Conservation (phyloP, 2,797 vertebrate species). For the Coracias cyanogaster region DNA sequence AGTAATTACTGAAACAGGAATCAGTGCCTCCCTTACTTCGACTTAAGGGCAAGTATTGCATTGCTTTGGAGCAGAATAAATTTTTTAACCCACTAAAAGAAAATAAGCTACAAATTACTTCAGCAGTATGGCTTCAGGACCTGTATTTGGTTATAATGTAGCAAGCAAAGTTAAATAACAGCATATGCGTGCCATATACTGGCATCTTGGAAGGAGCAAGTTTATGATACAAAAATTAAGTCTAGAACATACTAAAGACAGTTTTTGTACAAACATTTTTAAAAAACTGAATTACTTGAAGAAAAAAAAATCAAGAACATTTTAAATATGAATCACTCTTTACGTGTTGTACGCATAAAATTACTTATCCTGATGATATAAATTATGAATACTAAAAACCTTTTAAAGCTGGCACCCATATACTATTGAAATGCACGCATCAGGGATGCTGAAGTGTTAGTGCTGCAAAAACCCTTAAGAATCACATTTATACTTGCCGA, state of each 20-base stretch:
- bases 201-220: not conserved
- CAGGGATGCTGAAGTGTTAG: conserved; percentile 3
- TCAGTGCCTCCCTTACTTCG: not conserved
- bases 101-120: not conserved
- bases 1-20: not conserved
- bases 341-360: conserved; percentile 32
- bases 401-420: conserved; percentile 26
- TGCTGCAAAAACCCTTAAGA: not conserved
- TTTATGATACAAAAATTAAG: conserved; percentile 64
- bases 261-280: conserved; percentile 58
- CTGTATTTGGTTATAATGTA: conserved; percentile 40
- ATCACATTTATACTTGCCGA: conserved; percentile 6
- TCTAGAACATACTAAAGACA: conserved; percentile 37
- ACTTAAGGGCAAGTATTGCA: not conserved
- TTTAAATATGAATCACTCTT: conserved; percentile 57
- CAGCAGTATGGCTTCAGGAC: conserved; percentile 57
- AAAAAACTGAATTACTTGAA: conserved; percentile 64
- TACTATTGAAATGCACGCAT: not conserved
- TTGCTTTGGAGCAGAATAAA: conserved; percentile 20
- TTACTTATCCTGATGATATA: conserved; percentile 35
- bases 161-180: conserved; percentile 49
- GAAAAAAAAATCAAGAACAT: not conserved
- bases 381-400: conserved; percentile 25
- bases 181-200: not conserved
- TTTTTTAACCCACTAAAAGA: not conserved